Base-by-base conservation (phyloP, 2,888 invertebrate species). In the Eucriotettix oculatus region DNA sequence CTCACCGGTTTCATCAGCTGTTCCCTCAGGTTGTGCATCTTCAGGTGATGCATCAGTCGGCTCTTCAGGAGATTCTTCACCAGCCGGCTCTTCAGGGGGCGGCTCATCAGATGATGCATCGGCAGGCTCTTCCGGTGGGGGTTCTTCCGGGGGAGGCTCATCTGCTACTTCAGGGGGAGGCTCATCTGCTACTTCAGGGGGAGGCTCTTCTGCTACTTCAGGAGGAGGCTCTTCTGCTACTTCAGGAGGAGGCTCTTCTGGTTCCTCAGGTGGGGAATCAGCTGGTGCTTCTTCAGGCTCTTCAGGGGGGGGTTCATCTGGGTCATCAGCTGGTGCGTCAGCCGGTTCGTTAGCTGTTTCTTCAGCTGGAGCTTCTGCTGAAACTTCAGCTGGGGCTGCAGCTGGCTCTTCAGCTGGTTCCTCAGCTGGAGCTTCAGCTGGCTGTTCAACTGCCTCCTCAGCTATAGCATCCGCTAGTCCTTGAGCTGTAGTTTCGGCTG, bases 271-370 rank as follows among this genome's bases (percentile, higher is more conserved):
- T 41, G 60, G 58, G 41, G 59, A 55, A 61, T 57, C 62, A 55
- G 60, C 55, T 16, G 59, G 16, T 58, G 56, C 57, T 17, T 56
- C 55, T 11, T 56, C 62, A 5, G 48, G 12, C 9, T 16, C 16
- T n/a, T n/a, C 14, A 54, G 58, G 41, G 12, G 54, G 14, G 41
- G 62, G 29, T 58, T 60, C 53, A 56, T 55, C 58, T 42, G 56
- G 56, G 16, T 55, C 56, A 43, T n/a, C 55, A 55, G 68, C 67
- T 56, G 66, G 64, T 62, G 43, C 58, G 52, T 61, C 62, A 56
- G 61, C 59, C 16, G 55, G 17, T 16, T 52, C 59, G 53, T 60
- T 58, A 57, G 66, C 62, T 48, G 65, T 59, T 57, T 62, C 58
- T 58, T 63, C 57, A 56, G 54, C 16, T 16, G 48, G 58, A 14